Evolutionary conservation across 1,140 invertebrate genomes (phyloP), one percentile per base, ranked within the genome.

Genomic region (Ephestia elutella): DNA sequence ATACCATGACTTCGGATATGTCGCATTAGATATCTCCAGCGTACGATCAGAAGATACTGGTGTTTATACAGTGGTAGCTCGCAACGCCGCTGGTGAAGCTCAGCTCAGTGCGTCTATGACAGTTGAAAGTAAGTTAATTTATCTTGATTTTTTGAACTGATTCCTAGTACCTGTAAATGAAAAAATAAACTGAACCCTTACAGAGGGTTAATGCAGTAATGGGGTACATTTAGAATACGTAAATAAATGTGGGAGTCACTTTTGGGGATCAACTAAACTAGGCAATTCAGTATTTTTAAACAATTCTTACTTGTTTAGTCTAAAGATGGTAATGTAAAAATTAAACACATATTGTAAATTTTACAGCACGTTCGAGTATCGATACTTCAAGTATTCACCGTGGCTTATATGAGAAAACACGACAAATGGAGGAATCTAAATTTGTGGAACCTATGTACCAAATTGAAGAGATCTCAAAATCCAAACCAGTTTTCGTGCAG

Each of bases 1-100:
- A 7, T 96, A 97, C 81, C 94, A 98, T 72, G 97, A 99, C 85
- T 98, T 98, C 88, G 97, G 97, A 59, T 98, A 98, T 74, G 96
- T 98, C 7, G 95, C 96, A 49, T 91, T 99, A 62, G 97, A 99
- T 76, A 97, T 99, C 68, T 89, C 96, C 57, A 95, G 94, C 81
- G 96, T 98, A 8, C 90, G 95, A 35, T 91, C 93, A 25, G 95
- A 96, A 79, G 96, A 98, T 86, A 92, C 94, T 68, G 96, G 96
- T 38, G 93, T 93, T 5, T 97, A 97, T 75, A 96, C 95, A 0
- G 95, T 97, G 30, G 93, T 96, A 32, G 96, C 96, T n/a, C 93
- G 93, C 75, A 98, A 98, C 81, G 92, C 94, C 64, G 84, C 95
- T 58, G 96, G 96, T 66, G 95, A 97, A 90, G 95, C 95, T 56